phyloP scores from a whole-genome alignment of 2,113 vertebrate genomes.

The Triplophysa dalaica region DNA sequence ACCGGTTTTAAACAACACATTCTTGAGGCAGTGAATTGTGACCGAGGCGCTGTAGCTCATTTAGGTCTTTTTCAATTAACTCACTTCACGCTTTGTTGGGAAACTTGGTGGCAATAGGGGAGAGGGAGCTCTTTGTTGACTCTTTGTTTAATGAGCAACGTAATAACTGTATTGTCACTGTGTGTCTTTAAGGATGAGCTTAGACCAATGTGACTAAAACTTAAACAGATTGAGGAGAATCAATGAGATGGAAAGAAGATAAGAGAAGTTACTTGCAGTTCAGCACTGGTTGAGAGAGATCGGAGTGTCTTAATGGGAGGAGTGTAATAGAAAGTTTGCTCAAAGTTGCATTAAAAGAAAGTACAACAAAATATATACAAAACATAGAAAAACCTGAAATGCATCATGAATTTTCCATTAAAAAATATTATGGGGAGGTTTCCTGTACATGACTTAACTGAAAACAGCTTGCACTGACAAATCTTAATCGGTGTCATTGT shows the following conservation, averaged over 20 bases:
- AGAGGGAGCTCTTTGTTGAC: not conserved
- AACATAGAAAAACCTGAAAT: too few species aligned
- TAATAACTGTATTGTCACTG: not conserved
- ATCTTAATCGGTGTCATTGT: too few species aligned
- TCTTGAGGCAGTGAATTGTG: constrained; percentile 4
- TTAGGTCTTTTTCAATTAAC: constrained; percentile 21
- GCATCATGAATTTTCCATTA: too few species aligned
- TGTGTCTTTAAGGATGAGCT: too few species aligned
- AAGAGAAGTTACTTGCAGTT: not conserved
- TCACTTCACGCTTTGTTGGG: constrained; percentile 23
- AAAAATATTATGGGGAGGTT: too few species aligned
- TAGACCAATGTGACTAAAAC: not conserved
- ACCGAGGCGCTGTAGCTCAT: not conserved
- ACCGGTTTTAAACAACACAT: constrained; percentile 2
- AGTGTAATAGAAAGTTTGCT: too few species aligned
- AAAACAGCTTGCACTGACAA: too few species aligned
- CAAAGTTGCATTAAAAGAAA: too few species aligned
- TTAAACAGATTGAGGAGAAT: not conserved
- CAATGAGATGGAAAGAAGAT: not conserved
- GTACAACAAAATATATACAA: too few species aligned
- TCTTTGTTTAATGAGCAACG: not conserved
- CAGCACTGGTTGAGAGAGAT: not conserved
- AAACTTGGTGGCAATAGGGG: not conserved
- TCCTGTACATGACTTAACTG: too few species aligned
- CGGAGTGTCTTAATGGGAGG: too few species aligned